phyloP scores from a whole-genome alignment of 2,888 invertebrate species.

The Proisotoma minuta region DNA sequence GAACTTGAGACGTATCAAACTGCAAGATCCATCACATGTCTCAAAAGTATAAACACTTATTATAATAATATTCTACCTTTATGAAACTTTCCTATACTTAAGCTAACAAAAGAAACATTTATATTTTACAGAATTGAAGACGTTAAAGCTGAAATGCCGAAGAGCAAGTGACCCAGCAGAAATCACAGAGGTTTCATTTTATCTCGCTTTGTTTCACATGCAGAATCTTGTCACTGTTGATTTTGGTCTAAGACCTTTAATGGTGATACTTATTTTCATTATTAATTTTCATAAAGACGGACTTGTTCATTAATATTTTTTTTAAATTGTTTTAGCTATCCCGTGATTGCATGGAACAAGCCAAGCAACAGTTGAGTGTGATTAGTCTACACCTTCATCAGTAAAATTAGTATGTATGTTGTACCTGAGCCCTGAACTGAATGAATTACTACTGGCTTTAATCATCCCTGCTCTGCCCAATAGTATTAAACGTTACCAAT shows the following conservation, averaged over 20 bases:
- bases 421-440: no score
- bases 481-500: no score
- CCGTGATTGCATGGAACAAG: conserved; percentile 11
- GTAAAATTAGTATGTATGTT: no score
- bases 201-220: conserved; percentile 35
- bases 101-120: neutral
- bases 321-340: conserved; percentile 8
- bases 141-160: conserved; percentile 33
- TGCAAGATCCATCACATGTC: conserved; percentile 29
- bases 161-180: conserved; percentile 30
- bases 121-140: conserved; percentile 31
- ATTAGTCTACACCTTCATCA: conserved; percentile 2
- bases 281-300: no score
- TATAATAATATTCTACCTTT: no score
- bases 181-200: conserved; percentile 35
- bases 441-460: no score
- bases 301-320: neutral
- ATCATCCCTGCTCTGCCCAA: no score
- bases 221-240: conserved; percentile 28
- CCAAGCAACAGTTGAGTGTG: neutral
- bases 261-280: no score
- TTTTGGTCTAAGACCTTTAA: conserved; percentile 22
- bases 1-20: conserved; percentile 21
- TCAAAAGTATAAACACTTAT: no score
- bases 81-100: neutral